phyloP scores from a whole-genome alignment of 2,113 vertebrate species.

The Patagioenas fasciata region DNA sequence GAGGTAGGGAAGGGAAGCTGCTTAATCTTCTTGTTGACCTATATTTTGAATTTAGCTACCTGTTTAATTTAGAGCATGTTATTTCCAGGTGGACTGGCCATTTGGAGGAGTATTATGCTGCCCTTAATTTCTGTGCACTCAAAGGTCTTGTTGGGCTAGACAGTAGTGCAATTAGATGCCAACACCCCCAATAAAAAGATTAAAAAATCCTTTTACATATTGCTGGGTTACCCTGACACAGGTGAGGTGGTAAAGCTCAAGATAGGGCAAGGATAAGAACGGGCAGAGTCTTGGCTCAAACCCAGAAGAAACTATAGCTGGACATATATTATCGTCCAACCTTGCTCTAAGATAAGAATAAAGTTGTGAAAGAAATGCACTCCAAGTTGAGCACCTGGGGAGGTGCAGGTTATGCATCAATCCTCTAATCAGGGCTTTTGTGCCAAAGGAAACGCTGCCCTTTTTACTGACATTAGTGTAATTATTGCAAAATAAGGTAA shows the following conservation, averaged over 20 bases:
- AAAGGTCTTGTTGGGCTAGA: neutral
- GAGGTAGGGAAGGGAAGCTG: neutral
- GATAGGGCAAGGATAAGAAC: neutral
- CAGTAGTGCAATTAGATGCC: neutral
- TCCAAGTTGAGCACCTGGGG: neutral
- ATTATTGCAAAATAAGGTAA: neutral
- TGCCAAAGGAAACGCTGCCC: neutral
- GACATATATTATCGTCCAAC: neutral
- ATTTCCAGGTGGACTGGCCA: neutral
- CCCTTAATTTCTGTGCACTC: neutral
- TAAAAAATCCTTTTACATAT: neutral
- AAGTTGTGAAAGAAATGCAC: neutral
- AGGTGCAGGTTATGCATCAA: neutral
- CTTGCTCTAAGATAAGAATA: neutral
- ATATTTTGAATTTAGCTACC: slow-evolving; percentile 7
- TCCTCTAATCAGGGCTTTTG: neutral
- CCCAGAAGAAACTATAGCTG: neutral
- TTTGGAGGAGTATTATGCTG: neutral
- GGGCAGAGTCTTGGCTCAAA: neutral
- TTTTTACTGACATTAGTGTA: neutral
- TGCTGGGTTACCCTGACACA: neutral
- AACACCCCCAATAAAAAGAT: neutral
- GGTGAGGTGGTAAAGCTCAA: neutral
- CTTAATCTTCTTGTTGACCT: slow-evolving; percentile 47
- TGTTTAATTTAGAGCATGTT: neutral